These are phyloP conservation scores for Malthinus flaveolus DNA, from an alignment of 2,888 invertebrate species.

Conservation along the genomic window DNA sequence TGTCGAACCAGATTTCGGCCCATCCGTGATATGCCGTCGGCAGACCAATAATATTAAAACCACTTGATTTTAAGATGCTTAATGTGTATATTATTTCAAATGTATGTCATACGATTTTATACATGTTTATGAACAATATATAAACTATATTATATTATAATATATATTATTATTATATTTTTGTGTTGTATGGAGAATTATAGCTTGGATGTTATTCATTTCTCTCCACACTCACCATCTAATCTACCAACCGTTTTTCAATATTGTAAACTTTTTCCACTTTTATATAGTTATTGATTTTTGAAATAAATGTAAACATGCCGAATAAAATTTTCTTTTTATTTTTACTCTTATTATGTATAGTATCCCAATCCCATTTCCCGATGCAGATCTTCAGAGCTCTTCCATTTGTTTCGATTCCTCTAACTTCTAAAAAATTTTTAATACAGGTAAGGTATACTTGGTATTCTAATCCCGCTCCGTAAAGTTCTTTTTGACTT, in stretches of 20 bases:
- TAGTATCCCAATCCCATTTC: neutral
- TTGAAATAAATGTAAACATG: conserved; percentile 56
- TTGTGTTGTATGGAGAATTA: conserved; percentile 51
- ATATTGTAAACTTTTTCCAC: conserved; percentile 54
- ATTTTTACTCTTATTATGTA: neutral
- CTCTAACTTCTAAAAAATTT: no score
- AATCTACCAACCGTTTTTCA: conserved; percentile 55
- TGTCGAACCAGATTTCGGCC: conserved; percentile 33
- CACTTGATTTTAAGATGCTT: conserved; percentile 49
- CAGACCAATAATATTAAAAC: conserved; percentile 46
- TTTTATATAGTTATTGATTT: conserved; percentile 53
- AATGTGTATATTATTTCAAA: conserved; percentile 48
- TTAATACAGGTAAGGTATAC: no score
- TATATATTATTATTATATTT: conserved; percentile 52
- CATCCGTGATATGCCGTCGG: conserved; percentile 50
- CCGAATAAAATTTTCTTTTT: conserved; percentile 42
- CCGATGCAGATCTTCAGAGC: no score
- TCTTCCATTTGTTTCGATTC: no score
- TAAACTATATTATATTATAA: conserved; percentile 39
- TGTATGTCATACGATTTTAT: conserved; percentile 53
- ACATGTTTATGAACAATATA: conserved; percentile 52
- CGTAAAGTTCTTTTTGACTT: no score
- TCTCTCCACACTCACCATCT: conserved; percentile 50
- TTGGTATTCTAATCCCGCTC: no score
- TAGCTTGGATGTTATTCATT: conserved; percentile 20